Percentiles rank a stretch among this genome's conserved stretches.
Evolutionary conservation across 2,113 vertebrate genomes (phyloP).

Genomic region (Otolemur garnettii): DNA sequence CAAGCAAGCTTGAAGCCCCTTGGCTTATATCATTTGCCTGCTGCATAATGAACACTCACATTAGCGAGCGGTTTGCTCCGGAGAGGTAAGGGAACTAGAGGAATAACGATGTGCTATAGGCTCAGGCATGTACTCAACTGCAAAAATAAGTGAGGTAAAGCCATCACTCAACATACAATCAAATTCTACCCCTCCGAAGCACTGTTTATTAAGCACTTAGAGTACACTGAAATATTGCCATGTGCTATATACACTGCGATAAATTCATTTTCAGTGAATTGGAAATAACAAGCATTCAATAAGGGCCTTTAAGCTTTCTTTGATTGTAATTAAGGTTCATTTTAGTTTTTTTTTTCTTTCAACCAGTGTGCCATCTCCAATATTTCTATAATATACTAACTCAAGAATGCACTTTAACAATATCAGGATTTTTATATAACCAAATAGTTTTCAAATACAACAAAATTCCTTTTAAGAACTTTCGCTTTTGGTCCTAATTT

Average conservation of each 20-base stretch:
- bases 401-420: slow-evolving; percentile 64
- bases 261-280: not conserved
- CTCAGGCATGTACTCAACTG: not conserved
- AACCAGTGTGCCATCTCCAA: slow-evolving; percentile 89
- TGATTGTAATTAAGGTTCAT: slow-evolving; percentile 90
- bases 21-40: slow-evolving; percentile 80
- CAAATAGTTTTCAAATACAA: slow-evolving; percentile 51
- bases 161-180: not conserved
- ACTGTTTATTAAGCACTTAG: slow-evolving; percentile 63
- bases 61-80: not conserved
- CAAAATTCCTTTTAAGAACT: slow-evolving; percentile 63
- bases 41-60: not conserved
- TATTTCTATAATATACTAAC: slow-evolving; percentile 76
- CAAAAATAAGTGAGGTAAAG: not conserved
- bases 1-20: slow-evolving; percentile 94
- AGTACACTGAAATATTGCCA: slow-evolving; percentile 73
- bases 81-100: not conserved
- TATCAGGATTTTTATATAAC: slow-evolving; percentile 53
- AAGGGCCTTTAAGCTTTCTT: slow-evolving; percentile 89
- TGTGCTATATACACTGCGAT: not conserved
- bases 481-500: slow-evolving; percentile 27
- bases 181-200: slow-evolving; percentile 65
- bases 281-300: slow-evolving; percentile 59
- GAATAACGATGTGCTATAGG: not conserved
- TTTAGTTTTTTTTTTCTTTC: slow-evolving; percentile 88